Conservation (phyloP, 2,113 vertebrate genomes). For the Conger conger region DNA sequence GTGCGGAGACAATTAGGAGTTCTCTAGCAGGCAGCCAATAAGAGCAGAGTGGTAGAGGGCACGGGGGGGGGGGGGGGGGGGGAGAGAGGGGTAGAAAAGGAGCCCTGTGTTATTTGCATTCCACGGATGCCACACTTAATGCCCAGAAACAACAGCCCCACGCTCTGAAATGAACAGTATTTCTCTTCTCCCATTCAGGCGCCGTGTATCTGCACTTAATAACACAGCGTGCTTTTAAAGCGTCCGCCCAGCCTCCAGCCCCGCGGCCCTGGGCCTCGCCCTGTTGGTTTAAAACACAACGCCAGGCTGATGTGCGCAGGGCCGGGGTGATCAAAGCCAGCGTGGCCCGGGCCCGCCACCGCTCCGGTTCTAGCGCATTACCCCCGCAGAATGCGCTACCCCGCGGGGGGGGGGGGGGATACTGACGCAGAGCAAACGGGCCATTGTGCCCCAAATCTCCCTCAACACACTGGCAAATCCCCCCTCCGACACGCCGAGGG, state of each 20-base stretch:
- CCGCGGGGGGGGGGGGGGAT: conserved; percentile 77
- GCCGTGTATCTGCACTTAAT: conserved; percentile 86
- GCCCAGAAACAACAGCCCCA: conserved; percentile 79
- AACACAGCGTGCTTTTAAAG: conserved; percentile 91
- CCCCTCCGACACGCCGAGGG: conserved; percentile 18
- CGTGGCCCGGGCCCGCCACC: conserved; percentile 76
- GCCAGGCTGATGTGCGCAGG: conserved; percentile 95
- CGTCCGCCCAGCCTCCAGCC: conserved; percentile 78
- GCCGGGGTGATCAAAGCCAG: conserved; percentile 92
- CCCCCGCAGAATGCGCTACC: conserved; percentile 78
- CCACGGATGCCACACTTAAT: conserved; percentile 85
- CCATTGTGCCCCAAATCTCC: conserved; percentile 75
- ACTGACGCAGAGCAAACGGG: conserved; percentile 85
- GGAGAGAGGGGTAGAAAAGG: conserved; percentile 25
- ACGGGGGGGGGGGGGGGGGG: conserved; percentile 21
- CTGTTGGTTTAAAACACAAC: conserved; percentile 92
- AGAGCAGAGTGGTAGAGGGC: conserved; percentile 25
- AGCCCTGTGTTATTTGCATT: conserved; percentile 70
- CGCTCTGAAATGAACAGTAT: conserved; percentile 96
- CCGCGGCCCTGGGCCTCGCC: conserved; percentile 72
- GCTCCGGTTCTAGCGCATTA: conserved; percentile 82
- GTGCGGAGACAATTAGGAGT: neutral
- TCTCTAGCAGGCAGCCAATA: neutral
- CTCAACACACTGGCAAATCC: conserved; percentile 33
- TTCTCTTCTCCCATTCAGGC: conserved; percentile 88